Conservation (phyloP, 1,140 invertebrate species). For the Mya arenaria region DNA sequence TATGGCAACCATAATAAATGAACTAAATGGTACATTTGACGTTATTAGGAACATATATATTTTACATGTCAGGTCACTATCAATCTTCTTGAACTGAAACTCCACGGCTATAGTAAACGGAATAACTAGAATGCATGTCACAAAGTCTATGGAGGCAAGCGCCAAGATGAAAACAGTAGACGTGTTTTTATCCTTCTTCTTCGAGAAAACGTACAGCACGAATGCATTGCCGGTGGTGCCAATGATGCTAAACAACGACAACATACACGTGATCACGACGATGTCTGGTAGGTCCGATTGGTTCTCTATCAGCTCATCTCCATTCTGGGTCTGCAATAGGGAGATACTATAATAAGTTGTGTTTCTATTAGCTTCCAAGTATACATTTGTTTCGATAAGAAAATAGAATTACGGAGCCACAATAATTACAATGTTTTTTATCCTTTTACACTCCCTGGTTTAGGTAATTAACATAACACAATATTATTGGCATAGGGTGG, state of each 20-base stretch:
- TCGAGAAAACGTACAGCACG: constrained; percentile 78
- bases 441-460: too few species aligned
- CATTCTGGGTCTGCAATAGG: constrained; percentile 36
- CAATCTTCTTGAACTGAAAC: constrained; percentile 58
- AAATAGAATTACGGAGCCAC: too few species aligned
- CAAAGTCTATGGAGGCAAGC: constrained; percentile 76
- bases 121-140: constrained; percentile 75
- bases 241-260: constrained; percentile 64
- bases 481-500: too few species aligned
- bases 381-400: too few species aligned
- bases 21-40: constrained; percentile 77
- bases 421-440: too few species aligned
- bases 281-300: constrained; percentile 58
- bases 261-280: constrained; percentile 61
- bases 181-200: constrained; percentile 77
- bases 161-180: constrained; percentile 79
- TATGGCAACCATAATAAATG: constrained; percentile 80
- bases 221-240: constrained; percentile 78
- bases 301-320: constrained; percentile 29
- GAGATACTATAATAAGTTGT: too few species aligned
- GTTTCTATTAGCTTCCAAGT: too few species aligned
- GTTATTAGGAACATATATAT: constrained; percentile 77
- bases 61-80: constrained; percentile 75
- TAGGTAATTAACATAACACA: too few species aligned
- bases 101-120: constrained; percentile 74